Evolutionary conservation across 2,797 vertebrate species (phyloP).

Genomic region (Fringilla coelebs): DNA sequence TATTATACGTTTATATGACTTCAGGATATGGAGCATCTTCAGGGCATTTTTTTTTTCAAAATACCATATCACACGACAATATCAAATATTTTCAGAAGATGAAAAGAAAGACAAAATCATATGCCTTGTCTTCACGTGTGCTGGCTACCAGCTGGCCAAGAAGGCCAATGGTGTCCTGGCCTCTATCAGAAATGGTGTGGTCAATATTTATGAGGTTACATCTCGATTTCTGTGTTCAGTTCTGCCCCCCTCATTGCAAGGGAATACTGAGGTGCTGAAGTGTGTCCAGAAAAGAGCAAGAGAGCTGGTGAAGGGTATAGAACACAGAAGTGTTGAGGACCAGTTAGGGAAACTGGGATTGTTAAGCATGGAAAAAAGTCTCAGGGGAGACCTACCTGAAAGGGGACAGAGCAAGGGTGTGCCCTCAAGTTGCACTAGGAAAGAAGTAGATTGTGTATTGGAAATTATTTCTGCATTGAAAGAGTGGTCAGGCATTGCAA

Average conservation of each 20-base stretch:
- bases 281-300: fast-evolving
- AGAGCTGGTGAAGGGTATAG: background rate
- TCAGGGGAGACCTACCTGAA: background rate
- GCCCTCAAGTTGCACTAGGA: background rate
- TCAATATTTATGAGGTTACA: background rate
- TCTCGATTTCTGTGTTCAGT: background rate
- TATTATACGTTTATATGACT: background rate
- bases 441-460: background rate
- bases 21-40: background rate
- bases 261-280: background rate
- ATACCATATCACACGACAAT: background rate
- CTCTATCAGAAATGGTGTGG: background rate
- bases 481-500: background rate
- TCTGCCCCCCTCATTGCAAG: background rate
- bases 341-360: background rate
- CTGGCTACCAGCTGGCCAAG: background rate
- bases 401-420: background rate
- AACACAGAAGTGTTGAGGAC: background rate
- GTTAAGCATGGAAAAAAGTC: background rate
- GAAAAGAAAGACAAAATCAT: background rate
- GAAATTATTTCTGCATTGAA: background rate
- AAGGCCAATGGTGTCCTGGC: background rate
- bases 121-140: background rate
- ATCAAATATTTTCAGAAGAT: background rate
- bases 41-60: background rate